Conservation (phyloP, 2,113 vertebrate species). For the Myotis davidii region DNA sequence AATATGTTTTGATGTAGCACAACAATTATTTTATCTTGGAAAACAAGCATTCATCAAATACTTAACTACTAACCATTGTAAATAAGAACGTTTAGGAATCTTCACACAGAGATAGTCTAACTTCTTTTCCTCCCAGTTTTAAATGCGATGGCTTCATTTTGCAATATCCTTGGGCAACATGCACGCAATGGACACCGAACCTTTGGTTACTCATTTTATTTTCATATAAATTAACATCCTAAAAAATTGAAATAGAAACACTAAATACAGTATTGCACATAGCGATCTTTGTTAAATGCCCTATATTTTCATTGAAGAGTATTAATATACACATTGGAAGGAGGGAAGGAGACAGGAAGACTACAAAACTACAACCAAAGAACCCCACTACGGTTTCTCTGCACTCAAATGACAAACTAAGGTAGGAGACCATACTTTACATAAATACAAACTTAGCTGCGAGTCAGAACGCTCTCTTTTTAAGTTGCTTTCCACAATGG, state of each 20-base stretch:
- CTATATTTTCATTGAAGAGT: conserved; percentile 84
- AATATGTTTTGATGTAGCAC: neutral
- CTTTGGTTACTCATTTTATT: conserved; percentile 91
- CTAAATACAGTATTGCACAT: conserved; percentile 93
- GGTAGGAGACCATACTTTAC: conserved; percentile 83
- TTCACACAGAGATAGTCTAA: neutral
- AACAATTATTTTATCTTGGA: neutral
- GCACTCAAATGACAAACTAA: conserved; percentile 79
- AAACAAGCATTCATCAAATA: neutral
- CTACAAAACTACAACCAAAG: conserved; percentile 84
- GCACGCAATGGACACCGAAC: conserved; percentile 29
- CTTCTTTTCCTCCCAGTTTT: neutral
- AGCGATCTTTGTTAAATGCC: conserved; percentile 88
- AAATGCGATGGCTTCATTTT: neutral
- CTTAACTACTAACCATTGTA: neutral
- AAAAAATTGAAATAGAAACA: conserved; percentile 92
- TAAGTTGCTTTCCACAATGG: conserved; percentile 73
- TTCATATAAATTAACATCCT: conserved; percentile 92
- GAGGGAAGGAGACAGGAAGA: conserved; percentile 83
- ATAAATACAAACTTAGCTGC: conserved; percentile 86
- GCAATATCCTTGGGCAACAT: neutral
- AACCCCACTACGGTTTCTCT: conserved; percentile 76
- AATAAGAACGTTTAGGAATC: neutral
- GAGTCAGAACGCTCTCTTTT: conserved; percentile 81
- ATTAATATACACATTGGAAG: conserved; percentile 85